Percentiles rank a stretch among this genome's conserved stretches.
These are phyloP conservation scores for Hafferia zeledoni DNA, from an alignment of 2,797 vertebrate species.

Conservation along the genomic window DNA sequence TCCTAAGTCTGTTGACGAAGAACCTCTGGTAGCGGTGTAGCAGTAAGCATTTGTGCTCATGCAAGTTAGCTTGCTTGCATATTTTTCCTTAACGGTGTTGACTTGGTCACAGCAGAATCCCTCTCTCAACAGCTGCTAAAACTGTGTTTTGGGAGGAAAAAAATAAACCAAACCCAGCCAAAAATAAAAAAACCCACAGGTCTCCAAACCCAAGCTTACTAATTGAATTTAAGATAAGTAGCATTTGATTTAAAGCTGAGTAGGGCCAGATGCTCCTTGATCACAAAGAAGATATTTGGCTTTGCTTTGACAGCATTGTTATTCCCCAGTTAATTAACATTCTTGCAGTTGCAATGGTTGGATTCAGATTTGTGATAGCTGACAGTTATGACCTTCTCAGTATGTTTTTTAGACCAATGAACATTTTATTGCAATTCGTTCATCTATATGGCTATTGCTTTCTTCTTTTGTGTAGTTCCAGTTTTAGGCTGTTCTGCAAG, in stretches of 20 bases:
- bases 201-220: neutral
- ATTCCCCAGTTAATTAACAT: conserved; percentile 12
- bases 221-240: conserved; percentile 3
- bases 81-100: neutral
- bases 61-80: conserved; percentile 13
- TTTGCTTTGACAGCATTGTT: neutral
- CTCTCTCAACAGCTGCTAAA: conserved; percentile 42
- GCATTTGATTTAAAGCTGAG: conserved; percentile 12
- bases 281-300: neutral
- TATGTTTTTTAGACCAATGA: neutral
- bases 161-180: no score
- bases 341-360: neutral
- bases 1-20: conserved; percentile 24
- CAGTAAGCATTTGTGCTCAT: conserved; percentile 1
- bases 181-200: neutral
- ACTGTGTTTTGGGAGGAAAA: neutral
- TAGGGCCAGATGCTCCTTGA: neutral
- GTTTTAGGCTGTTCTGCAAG: conserved; percentile 32
- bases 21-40: conserved; percentile 16
- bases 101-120: neutral
- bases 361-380: neutral
- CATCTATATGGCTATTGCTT: neutral
- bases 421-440: neutral
- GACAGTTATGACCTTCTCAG: neutral
- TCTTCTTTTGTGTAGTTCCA: conserved; percentile 19